These are phyloP conservation scores for Agrochola circellaris DNA, from an alignment of 2,888 invertebrate genomes.

Conservation along the genomic window DNA sequence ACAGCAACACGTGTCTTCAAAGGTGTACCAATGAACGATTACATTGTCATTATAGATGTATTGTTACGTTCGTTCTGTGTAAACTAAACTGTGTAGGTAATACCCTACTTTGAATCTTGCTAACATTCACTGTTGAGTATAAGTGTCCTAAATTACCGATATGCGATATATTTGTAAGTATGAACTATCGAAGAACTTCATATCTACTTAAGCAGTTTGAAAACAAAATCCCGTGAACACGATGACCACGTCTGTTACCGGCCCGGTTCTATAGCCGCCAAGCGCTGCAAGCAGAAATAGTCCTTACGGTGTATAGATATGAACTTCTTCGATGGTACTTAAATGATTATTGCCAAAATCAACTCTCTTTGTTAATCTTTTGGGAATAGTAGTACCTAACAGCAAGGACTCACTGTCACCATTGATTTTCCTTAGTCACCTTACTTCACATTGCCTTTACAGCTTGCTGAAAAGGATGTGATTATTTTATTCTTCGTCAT, in stretches of 20 bases:
- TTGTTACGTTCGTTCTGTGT: slow-evolving; percentile 24
- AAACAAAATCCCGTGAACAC: too few relatives aligned
- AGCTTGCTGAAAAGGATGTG: too few relatives aligned
- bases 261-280: too few relatives aligned
- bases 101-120: slow-evolving; percentile 3
- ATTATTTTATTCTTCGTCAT: not conserved
- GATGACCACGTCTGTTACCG: too few relatives aligned
- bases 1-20: slow-evolving; percentile 28
- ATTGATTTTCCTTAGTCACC: not conserved
- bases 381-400: too few relatives aligned
- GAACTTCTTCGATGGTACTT: too few relatives aligned
- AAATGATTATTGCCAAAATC: too few relatives aligned
- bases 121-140: not conserved
- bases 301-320: too few relatives aligned
- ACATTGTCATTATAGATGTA: slow-evolving; percentile 25
- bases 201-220: too few relatives aligned
- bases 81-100: not conserved
- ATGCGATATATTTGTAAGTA: not conserved
- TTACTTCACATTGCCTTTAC: not conserved
- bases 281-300: too few relatives aligned
- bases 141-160: not conserved
- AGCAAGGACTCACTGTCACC: not conserved
- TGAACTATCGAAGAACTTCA: too few relatives aligned
- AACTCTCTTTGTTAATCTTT: too few relatives aligned
- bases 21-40: slow-evolving; percentile 26